Base-by-base conservation (phyloP, 2,113 vertebrate genomes). In the Sorex araneus region DNA sequence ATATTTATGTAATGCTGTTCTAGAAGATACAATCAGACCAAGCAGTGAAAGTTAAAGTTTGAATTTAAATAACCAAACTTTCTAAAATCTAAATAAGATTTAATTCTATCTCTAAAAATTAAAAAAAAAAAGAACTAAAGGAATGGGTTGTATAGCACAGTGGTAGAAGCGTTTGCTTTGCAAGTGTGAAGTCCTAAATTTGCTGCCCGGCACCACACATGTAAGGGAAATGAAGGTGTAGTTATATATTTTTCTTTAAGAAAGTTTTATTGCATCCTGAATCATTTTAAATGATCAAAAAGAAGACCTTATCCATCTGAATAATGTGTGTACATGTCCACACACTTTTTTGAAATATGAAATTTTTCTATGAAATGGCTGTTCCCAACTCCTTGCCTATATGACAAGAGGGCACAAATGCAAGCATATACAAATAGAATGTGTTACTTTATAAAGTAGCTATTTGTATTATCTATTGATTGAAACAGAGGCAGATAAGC, bases 91-190 rank as follows among this genome's bases (percentile, higher is more conserved):
- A 94, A 89, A 90, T 50, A 71, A 16, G 2, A 92, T 28, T 90
- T 60, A 88, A 85, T 88, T 90, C 57, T 83, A 60, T 50, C 89
- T 71, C n/a, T 18, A 87, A 82, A 87, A 93, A 57, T 28, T 84
- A 32, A 78, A 84, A 78, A n/a, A n/a, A 66, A 28, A 63, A 19
- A 66, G 30, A 30, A 23, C 18, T 19, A 60, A 60, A 19, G 57
- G 57, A 23, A 19, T 60, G 54, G 54, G 13, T 16, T 54, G 54
- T 54, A 54, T 54, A 54, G 54, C 54, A 16, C 28, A 66, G 28
- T 30, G 3, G 10, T 66, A 66, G 28, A 66, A 28, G 21, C 28
- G 9, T 27, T 66, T 27, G 25, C 64, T 28, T 30, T 66, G 27
- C 27, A 27, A 30, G 27, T 28, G 28, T 66, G 25, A 66, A 9